These are phyloP conservation scores for Drosophila hamatofila DNA, from an alignment of 2,888 invertebrate genomes.

Conservation along the genomic window DNA sequence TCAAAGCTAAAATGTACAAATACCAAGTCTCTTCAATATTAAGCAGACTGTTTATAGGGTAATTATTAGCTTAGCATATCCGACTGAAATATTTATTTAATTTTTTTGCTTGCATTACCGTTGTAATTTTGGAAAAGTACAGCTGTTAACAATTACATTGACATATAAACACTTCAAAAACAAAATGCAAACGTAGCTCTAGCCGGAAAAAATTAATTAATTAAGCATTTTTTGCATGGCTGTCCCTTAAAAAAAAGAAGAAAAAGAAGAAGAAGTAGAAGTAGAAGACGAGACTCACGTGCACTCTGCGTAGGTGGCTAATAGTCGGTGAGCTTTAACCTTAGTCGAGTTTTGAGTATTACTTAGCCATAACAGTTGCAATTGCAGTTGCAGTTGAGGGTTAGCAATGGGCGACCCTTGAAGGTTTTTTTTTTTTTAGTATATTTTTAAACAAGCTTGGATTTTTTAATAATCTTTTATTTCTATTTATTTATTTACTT, in stretches of 20 bases:
- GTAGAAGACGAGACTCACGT: conserved; percentile 30
- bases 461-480: background rate
- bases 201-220: conserved; percentile 54
- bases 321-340: background rate
- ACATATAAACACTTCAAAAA: conserved; percentile 57
- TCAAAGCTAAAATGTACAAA: too few species aligned
- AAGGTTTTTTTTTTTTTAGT: background rate
- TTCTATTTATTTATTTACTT: too few species aligned
- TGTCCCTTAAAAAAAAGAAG: background rate
- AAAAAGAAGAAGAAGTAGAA: background rate
- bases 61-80: background rate
- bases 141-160: conserved; percentile 76
- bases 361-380: background rate
- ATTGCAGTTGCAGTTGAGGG: conserved; percentile 19
- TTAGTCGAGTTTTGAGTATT: background rate
- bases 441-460: background rate
- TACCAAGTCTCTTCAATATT: too few species aligned
- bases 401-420: background rate
- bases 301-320: conserved; percentile 50
- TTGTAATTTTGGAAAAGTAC: conserved; percentile 72
- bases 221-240: conserved; percentile 66
- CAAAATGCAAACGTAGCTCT: conserved; percentile 48
- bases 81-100: conserved; percentile 5
- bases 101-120: conserved; percentile 52
- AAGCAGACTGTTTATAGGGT: too few species aligned